Evolutionary conservation across 2,797 vertebrate species (phyloP).

Genomic region (Notamacropus eugenii): DNA sequence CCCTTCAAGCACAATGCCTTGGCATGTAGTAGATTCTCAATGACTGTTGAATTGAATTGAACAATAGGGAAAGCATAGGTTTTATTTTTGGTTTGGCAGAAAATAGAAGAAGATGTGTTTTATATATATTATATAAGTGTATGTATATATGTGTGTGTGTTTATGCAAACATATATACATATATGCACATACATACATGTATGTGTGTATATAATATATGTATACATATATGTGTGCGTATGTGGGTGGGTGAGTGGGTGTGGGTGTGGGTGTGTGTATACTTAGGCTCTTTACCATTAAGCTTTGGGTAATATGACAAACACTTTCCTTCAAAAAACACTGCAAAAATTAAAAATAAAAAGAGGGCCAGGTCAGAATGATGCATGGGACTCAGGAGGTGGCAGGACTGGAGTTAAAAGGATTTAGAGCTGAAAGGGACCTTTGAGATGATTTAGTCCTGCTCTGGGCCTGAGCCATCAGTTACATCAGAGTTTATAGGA

Average conservation of each 20-base stretch:
- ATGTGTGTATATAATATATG: too few relatives aligned
- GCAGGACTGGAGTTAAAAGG: neutral
- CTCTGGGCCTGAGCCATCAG: neutral
- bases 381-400: neutral
- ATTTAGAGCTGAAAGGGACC: neutral
- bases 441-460: neutral
- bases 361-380: neutral
- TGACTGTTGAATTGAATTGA: neutral
- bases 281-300: constrained; percentile 1
- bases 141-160: too few relatives aligned
- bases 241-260: too few relatives aligned
- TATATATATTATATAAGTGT: constrained; percentile 29
- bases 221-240: too few relatives aligned
- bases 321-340: neutral
- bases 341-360: neutral
- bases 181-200: neutral
- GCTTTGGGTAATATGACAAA: neutral
- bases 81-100: constrained; percentile 8
- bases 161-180: too few relatives aligned
- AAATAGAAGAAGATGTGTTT: neutral
- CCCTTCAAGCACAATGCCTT: neutral
- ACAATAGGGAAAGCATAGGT: neutral
- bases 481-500: neutral
- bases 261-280: too few relatives aligned
- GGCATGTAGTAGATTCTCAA: neutral